Evolutionary conservation across 2,797 vertebrate species (phyloP).

Genomic region (Parotocinclus haroldoi): DNA sequence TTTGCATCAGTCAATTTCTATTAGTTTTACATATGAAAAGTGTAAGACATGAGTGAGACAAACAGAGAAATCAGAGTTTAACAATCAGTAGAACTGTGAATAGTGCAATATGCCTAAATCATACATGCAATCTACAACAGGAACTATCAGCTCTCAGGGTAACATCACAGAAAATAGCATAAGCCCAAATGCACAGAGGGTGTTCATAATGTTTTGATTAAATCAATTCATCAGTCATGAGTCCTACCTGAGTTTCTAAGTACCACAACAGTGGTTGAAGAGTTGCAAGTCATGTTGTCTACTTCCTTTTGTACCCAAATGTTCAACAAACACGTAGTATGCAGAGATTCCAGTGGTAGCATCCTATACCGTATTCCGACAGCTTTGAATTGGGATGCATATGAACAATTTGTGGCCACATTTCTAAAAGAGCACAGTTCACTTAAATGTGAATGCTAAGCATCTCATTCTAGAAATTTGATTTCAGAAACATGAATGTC

Average conservation of each 20-base stretch:
- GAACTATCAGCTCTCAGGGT: too few relatives aligned
- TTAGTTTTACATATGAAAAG: neutral
- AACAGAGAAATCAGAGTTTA: too few relatives aligned
- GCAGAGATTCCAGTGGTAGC: conserved; percentile 24
- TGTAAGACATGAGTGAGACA: too few relatives aligned
- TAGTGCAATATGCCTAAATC: too few relatives aligned
- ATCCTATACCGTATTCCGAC: neutral
- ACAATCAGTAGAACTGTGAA: too few relatives aligned
- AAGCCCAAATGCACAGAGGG: too few relatives aligned
- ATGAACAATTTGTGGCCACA: neutral
- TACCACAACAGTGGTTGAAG: conserved; percentile 23
- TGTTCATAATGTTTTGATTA: too few relatives aligned
- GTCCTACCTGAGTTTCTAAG: conserved; percentile 32
- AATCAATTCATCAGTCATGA: neutral
- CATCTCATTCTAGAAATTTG: neutral
- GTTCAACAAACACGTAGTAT: neutral
- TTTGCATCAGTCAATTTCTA: neutral
- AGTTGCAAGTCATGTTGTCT: conserved; percentile 25
- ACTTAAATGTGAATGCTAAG: neutral
- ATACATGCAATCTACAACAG: too few relatives aligned
- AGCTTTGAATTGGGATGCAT: neutral
- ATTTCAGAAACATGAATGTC: too few relatives aligned
- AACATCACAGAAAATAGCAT: too few relatives aligned
- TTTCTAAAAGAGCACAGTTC: neutral
- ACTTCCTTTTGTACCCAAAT: conserved; percentile 34